Base-by-base conservation (phyloP, 2,888 invertebrate genomes). In the Platyscelio sp. region DNA sequence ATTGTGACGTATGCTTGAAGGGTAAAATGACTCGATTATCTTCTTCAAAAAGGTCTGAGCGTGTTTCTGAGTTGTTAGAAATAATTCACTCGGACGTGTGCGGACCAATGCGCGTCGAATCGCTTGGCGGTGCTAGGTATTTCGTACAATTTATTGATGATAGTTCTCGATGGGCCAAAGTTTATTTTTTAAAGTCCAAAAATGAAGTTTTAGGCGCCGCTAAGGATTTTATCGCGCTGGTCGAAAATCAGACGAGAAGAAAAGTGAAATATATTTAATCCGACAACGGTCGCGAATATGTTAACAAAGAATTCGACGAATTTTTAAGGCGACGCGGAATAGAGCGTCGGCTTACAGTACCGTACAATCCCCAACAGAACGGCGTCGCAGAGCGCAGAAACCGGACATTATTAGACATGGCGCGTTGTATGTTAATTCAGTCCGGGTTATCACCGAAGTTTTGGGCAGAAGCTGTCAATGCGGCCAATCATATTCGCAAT, bases 21-120 rank as follows among this genome's bases (percentile, higher is more conserved):
- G 70, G 81, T 6, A 77, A 85, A 27, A 85, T 82, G 78, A 33
- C 56, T 0, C 67, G 49, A 3, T 5, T 33, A 1, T 9, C 79
- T 3, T 83, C 80, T 22, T 83, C 76, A 0, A 38, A 46, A 13
- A 67, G 68, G 18, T 74, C 68, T 0, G 11, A 7, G 40, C 54
- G 54, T n/a, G n/a, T n/a, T n/a, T n/a, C 54, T 2, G 27, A 54
- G 2, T 2, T 15, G 1, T n/a, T 54, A 1, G 54, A 54, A 2
- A 9, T 58, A n/a, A 29, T 58, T 20, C 58, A 58, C 9, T 18
- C 58, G 3, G 29, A 33, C 20, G 29, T 58, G 2, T 58, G 58
- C 2, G 58, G 58, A 33, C 58, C 58, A 1, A 58, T 33, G 18
- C 58, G 58, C n/a, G 6, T 33, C 29, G 18, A 1, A 11, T 58